phyloP scores from a whole-genome alignment of 2,113 vertebrate genomes.

The Gasterosteus aculeatus region DNA sequence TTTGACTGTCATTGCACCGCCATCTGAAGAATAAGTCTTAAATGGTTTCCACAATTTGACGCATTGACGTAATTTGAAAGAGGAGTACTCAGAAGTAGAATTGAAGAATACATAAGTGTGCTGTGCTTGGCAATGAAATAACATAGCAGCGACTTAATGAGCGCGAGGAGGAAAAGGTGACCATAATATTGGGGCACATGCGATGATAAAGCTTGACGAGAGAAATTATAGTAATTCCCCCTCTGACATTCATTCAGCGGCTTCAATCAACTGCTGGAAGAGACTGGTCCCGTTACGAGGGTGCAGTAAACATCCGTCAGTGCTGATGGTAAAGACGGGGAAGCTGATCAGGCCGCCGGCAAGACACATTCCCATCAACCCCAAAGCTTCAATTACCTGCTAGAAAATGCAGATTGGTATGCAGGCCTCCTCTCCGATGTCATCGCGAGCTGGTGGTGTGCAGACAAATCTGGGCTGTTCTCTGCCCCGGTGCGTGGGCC shows the following conservation, averaged over 20 bases:
- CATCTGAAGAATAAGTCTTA: neutral
- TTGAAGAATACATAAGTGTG: neutral
- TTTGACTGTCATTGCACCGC: neutral
- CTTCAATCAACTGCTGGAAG: slow-evolving; percentile 39
- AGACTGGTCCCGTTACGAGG: slow-evolving; percentile 10
- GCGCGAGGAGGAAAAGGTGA: slow-evolving; percentile 19
- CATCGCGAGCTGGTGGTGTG: neutral
- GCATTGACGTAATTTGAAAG: neutral
- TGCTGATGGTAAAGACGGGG: slow-evolving; percentile 36
- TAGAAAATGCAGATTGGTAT: slow-evolving; percentile 52
- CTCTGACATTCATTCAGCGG: slow-evolving; percentile 47
- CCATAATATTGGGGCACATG: slow-evolving; percentile 37
- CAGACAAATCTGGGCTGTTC: slow-evolving; percentile 31
- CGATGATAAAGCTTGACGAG: slow-evolving; percentile 36
- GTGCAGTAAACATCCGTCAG: slow-evolving; percentile 53
- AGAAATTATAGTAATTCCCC: slow-evolving; percentile 61
- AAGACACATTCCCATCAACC: slow-evolving; percentile 40
- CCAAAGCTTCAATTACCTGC: slow-evolving; percentile 54
- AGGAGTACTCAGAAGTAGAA: neutral
- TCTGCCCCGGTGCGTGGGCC: slow-evolving; percentile 45
- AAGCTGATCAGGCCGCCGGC: slow-evolving; percentile 53
- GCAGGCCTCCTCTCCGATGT: slow-evolving; percentile 25
- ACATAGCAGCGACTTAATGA: slow-evolving; percentile 7
- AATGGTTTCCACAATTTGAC: neutral
- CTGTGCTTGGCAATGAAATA: slow-evolving; percentile 35